Base-by-base conservation (phyloP, 2,113 vertebrate species). In the Pollachius pollachius region DNA sequence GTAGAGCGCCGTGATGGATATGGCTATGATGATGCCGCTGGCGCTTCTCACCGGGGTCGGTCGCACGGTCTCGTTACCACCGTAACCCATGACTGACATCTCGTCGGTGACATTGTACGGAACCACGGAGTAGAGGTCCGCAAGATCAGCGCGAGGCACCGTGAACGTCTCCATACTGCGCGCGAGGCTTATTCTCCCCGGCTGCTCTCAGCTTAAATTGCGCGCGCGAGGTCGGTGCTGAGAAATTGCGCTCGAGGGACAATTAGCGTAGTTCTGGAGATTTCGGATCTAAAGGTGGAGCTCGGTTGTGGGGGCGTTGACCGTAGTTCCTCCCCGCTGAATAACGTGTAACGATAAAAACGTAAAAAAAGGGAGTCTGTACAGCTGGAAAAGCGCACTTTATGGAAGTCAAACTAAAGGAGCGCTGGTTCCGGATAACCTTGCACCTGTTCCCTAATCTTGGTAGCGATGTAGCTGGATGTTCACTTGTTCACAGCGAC, bases 1-100 rank as follows among this genome's bases (percentile, higher is more conserved):
- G 87, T 98, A 98, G 18, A 97, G 94, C 3, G 94, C 94, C 0
- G 96, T 97, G 89, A 97, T 97, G 83, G 94, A 95, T 54, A 95
- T 88, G 30, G 96, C 95, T 65, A 96, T 92, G 63, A 94, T 83
- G 30, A 97, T 91, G 15, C 92, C 94, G 2, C 88, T 91, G 12
- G 92, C 76, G 70, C 92, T 92, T 67, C 85, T 89, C 62, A 61
- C 81, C 4, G 85, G 73, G 23, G n/a, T 73, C 3, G 65, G 79
- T 58, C 34, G 76, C 48, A 84, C 89, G 57, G 93, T 94, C 65
- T 64, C 83, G 81, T 94, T 96, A 25, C 87, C 84, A 0, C 74
- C 81, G 19, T 81, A 89, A n/a, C 88, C 63, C 80, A 79, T 78
- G 75, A 80, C 70, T 2, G n/a, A 52, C 68, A 76, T 85, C 79